These are phyloP conservation scores for Discoglossus pictus DNA, from an alignment of 2,797 vertebrate species.

Conservation along the genomic window DNA sequence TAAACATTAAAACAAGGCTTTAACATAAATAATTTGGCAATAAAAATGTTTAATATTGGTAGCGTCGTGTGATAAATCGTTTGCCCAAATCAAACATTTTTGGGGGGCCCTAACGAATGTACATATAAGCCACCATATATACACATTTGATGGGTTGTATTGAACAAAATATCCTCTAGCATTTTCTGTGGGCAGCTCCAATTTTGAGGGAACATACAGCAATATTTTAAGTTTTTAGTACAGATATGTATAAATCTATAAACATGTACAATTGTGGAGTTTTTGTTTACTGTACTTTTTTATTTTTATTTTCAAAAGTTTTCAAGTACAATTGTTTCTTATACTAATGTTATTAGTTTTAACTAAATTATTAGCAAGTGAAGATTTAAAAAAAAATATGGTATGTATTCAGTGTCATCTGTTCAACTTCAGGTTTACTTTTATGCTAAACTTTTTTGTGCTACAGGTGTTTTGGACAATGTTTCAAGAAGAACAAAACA, in stretches of 20 bases:
- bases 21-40: too few species aligned
- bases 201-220: slow-evolving; percentile 6
- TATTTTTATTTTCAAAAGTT: slow-evolving; percentile 72
- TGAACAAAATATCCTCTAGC: neutral
- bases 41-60: too few species aligned
- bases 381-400: slow-evolving; percentile 70
- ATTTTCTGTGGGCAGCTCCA: slow-evolving; percentile 10
- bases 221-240: slow-evolving; percentile 46
- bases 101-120: too few species aligned
- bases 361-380: slow-evolving; percentile 71
- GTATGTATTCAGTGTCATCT: slow-evolving; percentile 74
- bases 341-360: slow-evolving; percentile 71
- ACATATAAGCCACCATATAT: too few species aligned
- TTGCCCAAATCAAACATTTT: too few species aligned
- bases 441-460: slow-evolving; percentile 63
- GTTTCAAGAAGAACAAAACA: slow-evolving; percentile 73
- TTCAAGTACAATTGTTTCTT: slow-evolving; percentile 83
- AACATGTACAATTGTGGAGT: slow-evolving; percentile 63
- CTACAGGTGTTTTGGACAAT: slow-evolving; percentile 73
- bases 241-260: slow-evolving; percentile 67
- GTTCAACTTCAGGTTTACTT: slow-evolving; percentile 65
- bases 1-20: too few species aligned
- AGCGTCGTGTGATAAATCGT: too few species aligned
- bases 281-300: slow-evolving; percentile 77
- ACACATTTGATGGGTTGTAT: neutral